These are phyloP conservation scores for Acrocephalus arundinaceus DNA, from an alignment of 2,113 vertebrate species.

Conservation along the genomic window DNA sequence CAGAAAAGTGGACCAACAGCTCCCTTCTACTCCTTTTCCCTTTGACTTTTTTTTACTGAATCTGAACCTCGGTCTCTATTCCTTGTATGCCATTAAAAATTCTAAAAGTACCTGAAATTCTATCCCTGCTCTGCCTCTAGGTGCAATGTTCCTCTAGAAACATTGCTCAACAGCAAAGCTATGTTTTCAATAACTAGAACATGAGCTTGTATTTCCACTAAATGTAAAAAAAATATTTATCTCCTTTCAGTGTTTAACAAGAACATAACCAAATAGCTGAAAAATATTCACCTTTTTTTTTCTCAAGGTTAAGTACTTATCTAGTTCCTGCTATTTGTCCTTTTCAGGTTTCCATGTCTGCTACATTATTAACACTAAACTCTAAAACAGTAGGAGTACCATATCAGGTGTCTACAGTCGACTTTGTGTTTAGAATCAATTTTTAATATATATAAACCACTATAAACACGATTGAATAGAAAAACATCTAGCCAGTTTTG, in stretches of 20 bases:
- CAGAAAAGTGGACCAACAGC: background rate
- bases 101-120: background rate
- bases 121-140: background rate
- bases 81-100: background rate
- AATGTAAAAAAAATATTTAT: background rate
- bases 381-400: background rate
- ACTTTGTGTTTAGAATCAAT: background rate
- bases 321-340: background rate
- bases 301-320: background rate
- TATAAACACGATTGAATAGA: background rate
- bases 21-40: background rate
- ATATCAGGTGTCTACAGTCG: rapidly evolving
- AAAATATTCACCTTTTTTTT: background rate
- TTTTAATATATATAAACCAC: background rate
- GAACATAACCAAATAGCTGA: background rate
- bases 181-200: background rate
- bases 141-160: background rate
- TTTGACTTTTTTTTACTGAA: background rate
- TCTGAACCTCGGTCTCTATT: background rate
- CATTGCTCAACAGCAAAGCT: background rate
- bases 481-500: background rate
- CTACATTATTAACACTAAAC: background rate
- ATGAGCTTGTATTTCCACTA: background rate
- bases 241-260: background rate
- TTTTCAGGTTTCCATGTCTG: background rate